These are phyloP conservation scores for Zaprionus davidi DNA, from an alignment of 1,140 invertebrate genomes.

Conservation along the genomic window DNA sequence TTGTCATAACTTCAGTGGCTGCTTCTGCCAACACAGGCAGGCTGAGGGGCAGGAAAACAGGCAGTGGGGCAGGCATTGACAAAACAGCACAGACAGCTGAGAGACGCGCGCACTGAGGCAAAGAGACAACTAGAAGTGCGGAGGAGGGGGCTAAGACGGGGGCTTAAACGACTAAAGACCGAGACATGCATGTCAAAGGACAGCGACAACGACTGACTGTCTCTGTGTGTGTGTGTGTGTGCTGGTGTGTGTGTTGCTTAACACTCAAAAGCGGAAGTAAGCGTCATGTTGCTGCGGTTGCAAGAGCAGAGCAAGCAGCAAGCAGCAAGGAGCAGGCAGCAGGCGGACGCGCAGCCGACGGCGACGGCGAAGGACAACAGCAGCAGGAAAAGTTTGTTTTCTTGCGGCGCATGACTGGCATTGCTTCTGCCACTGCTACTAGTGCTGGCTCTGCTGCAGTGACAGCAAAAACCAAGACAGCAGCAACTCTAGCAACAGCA, in stretches of 20 bases:
- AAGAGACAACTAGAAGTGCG: neutral
- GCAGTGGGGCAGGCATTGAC: slow-evolving; percentile 33
- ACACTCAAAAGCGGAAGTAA: slow-evolving; percentile 81
- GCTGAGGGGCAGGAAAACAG: neutral
- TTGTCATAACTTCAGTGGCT: slow-evolving; percentile 53
- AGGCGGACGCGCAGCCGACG: neutral
- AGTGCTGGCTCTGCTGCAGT: slow-evolving; percentile 49
- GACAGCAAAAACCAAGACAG: slow-evolving; percentile 61
- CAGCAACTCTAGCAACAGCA: slow-evolving; percentile 31
- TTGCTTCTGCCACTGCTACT: slow-evolving; percentile 46
- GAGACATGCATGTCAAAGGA: slow-evolving; percentile 81
- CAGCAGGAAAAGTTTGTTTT: slow-evolving; percentile 76
- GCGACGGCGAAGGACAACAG: slow-evolving; percentile 30
- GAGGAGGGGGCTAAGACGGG: slow-evolving; percentile 9
- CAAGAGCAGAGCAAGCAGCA: slow-evolving; percentile 15
- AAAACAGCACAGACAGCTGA: slow-evolving; percentile 42
- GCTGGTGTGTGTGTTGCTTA: slow-evolving; percentile 62
- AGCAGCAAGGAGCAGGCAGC: neutral
- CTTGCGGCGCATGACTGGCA: slow-evolving; percentile 77
- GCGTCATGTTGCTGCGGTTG: slow-evolving; percentile 69
- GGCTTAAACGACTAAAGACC: slow-evolving; percentile 63
- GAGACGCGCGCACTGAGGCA: slow-evolving; percentile 12
- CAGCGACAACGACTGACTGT: slow-evolving; percentile 46
- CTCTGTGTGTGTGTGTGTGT: slow-evolving; percentile 11
- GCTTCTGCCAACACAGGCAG: slow-evolving; percentile 10